Conservation (phyloP, 2,797 vertebrate species). For the Macropodus opercularis region DNA sequence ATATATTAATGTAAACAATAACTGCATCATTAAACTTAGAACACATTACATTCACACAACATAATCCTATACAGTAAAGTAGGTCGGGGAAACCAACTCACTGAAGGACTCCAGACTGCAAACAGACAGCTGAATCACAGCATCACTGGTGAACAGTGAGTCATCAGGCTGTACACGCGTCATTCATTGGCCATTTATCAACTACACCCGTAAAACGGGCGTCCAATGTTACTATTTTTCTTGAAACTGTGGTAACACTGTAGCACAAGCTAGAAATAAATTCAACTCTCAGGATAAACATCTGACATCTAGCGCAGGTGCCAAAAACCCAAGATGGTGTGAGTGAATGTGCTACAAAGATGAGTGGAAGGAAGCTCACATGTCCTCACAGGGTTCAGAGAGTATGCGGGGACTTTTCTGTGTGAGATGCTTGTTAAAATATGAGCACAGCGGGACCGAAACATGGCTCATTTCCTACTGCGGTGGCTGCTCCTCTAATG, state of each 20-base stretch:
- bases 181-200: constrained; percentile 30
- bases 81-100: constrained; percentile 16
- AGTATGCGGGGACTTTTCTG: constrained; percentile 15
- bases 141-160: constrained; percentile 32
- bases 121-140: constrained; percentile 48
- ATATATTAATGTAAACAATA: no score
- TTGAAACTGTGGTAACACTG: constrained; percentile 16
- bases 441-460: constrained; percentile 31
- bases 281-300: constrained; percentile 26
- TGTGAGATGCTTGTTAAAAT: constrained; percentile 31
- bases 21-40: no score
- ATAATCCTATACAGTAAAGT: no score
- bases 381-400: constrained; percentile 17
- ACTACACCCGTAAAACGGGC: constrained; percentile 10
- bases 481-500: constrained; percentile 41
- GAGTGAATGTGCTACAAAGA: constrained; percentile 1
- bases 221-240: constrained; percentile 16
- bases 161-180: constrained; percentile 48
- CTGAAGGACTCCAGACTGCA: constrained; percentile 4
- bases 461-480: constrained; percentile 39
- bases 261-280: constrained; percentile 19
- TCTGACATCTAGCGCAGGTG: constrained; percentile 30
- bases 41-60: no score
- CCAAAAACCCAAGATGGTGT: constrained; percentile 13
- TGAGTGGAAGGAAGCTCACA: neutral